Evolutionary conservation across 2,888 invertebrate species (phyloP).

Genomic region (Phyllotreta cruciferae): DNA sequence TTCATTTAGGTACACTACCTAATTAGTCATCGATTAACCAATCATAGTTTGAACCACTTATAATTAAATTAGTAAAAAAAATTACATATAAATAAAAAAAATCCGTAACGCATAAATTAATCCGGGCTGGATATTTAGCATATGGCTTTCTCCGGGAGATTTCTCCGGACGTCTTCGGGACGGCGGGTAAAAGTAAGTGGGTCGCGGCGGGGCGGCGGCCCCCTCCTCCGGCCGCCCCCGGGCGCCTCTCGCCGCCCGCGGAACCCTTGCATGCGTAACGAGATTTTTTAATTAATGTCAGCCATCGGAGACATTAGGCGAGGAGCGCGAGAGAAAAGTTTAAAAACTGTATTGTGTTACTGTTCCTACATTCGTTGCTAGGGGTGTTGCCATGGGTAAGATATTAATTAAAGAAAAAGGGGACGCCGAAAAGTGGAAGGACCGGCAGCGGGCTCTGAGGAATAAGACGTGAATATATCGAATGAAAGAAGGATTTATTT

Average conservation of each 20-base stretch:
- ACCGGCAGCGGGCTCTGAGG: constrained; percentile 53
- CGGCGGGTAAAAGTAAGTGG: constrained; percentile 13
- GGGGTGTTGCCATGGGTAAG: constrained; percentile 59
- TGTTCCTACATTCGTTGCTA: constrained; percentile 60
- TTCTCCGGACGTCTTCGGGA: constrained; percentile 22
- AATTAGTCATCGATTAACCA: neutral
- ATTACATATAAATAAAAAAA: constrained; percentile 26
- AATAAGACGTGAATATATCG: constrained; percentile 61
- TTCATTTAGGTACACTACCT: no score
- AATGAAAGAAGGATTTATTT: constrained; percentile 60
- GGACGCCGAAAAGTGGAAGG: constrained; percentile 58
- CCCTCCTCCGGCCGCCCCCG: neutral
- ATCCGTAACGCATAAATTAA: constrained; percentile 42
- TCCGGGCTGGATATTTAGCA: constrained; percentile 35
- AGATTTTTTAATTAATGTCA: constrained; percentile 61
- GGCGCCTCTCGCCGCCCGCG: neutral
- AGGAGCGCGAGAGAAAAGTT: constrained; percentile 54
- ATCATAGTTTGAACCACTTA: no score
- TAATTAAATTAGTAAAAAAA: neutral
- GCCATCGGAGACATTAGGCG: constrained; percentile 58
- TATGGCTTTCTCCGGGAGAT: constrained; percentile 30
- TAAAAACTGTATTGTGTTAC: constrained; percentile 60
- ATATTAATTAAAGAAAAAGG: constrained; percentile 61
- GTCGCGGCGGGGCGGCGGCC: neutral
- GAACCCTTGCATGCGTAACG: constrained; percentile 55